Percentiles rank a stretch among this genome's conserved stretches.
These are phyloP conservation scores for Eledona agricola DNA, from an alignment of 2,888 invertebrate species.

Conservation along the genomic window DNA sequence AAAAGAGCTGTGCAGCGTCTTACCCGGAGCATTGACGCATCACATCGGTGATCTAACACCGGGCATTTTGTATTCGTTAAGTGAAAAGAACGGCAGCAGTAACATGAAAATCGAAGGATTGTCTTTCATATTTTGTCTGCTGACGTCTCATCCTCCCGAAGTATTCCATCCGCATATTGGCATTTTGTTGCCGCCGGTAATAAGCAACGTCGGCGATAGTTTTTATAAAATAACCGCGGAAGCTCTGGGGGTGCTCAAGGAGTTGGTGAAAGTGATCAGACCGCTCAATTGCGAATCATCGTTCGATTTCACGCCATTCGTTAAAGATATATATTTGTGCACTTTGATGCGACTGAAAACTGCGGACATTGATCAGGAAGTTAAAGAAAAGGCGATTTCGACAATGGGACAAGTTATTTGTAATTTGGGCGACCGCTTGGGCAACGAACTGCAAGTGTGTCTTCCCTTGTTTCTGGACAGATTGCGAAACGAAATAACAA, in stretches of 20 bases:
- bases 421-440: slow-evolving; percentile 87
- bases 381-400: slow-evolving; percentile 96
- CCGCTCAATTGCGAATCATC: slow-evolving; percentile 74
- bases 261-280: slow-evolving; percentile 91
- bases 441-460: slow-evolving; percentile 82
- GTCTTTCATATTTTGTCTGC: slow-evolving; percentile 86
- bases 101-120: slow-evolving; percentile 99
- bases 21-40: slow-evolving; percentile 86
- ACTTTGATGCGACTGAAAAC: slow-evolving; percentile 88
- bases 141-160: slow-evolving; percentile 80
- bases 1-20: slow-evolving; percentile 87
- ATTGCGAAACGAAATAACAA: slow-evolving; percentile 95
- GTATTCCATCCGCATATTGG: slow-evolving; percentile 84
- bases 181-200: slow-evolving; percentile 83
- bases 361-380: slow-evolving; percentile 98
- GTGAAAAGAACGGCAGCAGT: slow-evolving; percentile 92
- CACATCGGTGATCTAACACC: slow-evolving; percentile 82
- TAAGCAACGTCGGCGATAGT: slow-evolving; percentile 89
- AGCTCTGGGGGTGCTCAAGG: slow-evolving; percentile 91
- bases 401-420: slow-evolving; percentile 96
- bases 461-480: slow-evolving; percentile 95
- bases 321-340: slow-evolving; percentile 82
- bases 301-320: slow-evolving; percentile 81
- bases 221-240: slow-evolving; percentile 99
- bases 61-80: slow-evolving; percentile 87